Base-by-base conservation (phyloP, 2,113 vertebrate species). In the Python bivittatus region DNA sequence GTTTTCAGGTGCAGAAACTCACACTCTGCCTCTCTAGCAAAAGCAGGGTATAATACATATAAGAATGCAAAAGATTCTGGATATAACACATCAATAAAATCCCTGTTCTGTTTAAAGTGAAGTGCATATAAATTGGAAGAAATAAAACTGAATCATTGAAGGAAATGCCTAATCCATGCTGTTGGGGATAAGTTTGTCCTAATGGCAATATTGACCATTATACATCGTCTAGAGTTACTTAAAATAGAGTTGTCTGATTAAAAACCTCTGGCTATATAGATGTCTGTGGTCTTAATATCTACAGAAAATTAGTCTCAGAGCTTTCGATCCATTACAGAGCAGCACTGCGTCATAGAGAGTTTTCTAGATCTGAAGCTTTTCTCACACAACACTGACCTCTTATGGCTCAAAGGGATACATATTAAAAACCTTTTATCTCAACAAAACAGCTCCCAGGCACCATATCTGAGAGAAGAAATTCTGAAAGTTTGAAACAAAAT, bases 381-480 rank as follows among this genome's bases (percentile, higher is more conserved):
- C 1, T 25, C 57, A 91, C 79, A 29, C 96, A 97, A 97, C 91
- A 96, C 57, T 96, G 97, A 90, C 97, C 96, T 94, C 98, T 97
- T 84, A 94, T 94, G 97, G 93, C 93, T 72, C 1, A 0, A 54
- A 72, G 0, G 25, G 38, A 29, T 1, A 85, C 3, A 2, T 48
- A 56, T 25, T 27, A 64, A 17, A 64, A 61, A 52, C 6, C 27
- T 79, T 79, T 79, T 42, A 79, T 79, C 33, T 79, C 33, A 79
- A 33, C 33, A 22, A 79, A 79, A 22, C 17, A 79, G 15, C 33
- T 79, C 15, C n/a, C 0, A 20, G 72, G 33, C 2, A 42, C 22
- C 33, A 42, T 33, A 42, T 79, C 33, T 1, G 7, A 79, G 33
- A 79, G 33, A 38, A 42, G 33, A 22, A 22, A 10, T 42, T 42